Evolutionary conservation across 2,113 vertebrate species (phyloP).

Genomic region (Centropristis striata): DNA sequence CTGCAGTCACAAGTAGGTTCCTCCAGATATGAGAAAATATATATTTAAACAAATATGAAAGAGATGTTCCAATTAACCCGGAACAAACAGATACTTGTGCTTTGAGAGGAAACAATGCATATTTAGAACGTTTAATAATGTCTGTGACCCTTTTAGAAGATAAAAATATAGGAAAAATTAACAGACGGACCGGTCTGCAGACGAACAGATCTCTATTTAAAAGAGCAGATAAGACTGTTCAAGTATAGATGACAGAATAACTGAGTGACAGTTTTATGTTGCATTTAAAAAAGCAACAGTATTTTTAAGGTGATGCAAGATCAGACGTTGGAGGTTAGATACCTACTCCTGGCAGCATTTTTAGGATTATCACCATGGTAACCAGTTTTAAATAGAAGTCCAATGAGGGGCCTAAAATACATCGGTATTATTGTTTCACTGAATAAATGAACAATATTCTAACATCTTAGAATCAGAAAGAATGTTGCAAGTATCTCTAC

Average conservation of each 20-base stretch:
- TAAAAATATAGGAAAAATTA: conserved; percentile 32
- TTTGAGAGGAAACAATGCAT: conserved; percentile 34
- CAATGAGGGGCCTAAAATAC: conserved; percentile 10
- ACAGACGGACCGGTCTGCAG: conserved; percentile 10
- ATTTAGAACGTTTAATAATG: conserved; percentile 41
- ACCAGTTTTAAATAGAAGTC: conserved; percentile 39
- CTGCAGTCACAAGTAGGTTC: conserved; percentile 8
- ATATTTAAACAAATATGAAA: conserved; percentile 15
- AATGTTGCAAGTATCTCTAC: too few species aligned
- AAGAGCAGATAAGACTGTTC: not conserved
- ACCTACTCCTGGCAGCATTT: conserved; percentile 31
- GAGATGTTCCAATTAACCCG: conserved; percentile 30
- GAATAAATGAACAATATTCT: not conserved
- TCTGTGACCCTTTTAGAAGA: conserved; percentile 60
- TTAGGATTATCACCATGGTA: conserved; percentile 53
- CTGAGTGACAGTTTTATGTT: not conserved
- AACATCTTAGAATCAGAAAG: not conserved
- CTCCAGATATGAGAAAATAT: not conserved
- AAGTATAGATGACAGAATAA: not conserved
- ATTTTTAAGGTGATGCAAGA: conserved; percentile 5
- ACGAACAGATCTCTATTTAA: not conserved
- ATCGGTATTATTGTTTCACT: conserved; percentile 2
- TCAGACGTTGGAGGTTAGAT: conserved; percentile 32
- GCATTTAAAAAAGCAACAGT: not conserved
- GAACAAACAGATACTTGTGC: conserved; percentile 21